Conservation (phyloP, 1,140 invertebrate species). For the Papilio polyxenes region DNA sequence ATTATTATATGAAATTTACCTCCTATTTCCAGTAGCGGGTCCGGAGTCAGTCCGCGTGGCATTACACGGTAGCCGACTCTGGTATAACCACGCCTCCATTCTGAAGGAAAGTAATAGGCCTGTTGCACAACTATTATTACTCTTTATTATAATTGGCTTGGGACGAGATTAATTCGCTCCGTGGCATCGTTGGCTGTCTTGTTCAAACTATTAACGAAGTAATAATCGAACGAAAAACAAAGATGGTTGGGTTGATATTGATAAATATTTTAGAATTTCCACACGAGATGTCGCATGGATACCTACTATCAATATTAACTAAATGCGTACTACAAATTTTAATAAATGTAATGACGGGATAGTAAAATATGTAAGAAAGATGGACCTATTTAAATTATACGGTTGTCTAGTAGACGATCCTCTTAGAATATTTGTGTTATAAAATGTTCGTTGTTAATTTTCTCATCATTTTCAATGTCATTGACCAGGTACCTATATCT, state of each 20-base stretch:
- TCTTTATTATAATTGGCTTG: slow-evolving; percentile 38
- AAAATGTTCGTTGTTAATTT: too few species aligned
- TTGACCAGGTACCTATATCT: background rate
- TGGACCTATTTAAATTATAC: too few species aligned
- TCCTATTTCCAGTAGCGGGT: slow-evolving; percentile 38
- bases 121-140: slow-evolving; percentile 38
- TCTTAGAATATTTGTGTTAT: too few species aligned
- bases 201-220: background rate
- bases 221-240: background rate
- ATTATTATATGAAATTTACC: slow-evolving; percentile 45
- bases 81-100: slow-evolving; percentile 34
- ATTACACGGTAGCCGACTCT: slow-evolving; percentile 42
- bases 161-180: slow-evolving; percentile 31
- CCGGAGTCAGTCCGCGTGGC: slow-evolving; percentile 36
- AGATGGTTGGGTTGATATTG: background rate
- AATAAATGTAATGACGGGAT: too few species aligned
- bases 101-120: slow-evolving; percentile 28
- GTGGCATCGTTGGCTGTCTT: background rate
- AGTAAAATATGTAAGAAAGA: too few species aligned
- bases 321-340: too few species aligned
- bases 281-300: too few species aligned
- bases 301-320: too few species aligned
- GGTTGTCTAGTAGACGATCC: too few species aligned
- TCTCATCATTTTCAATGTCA: background rate
- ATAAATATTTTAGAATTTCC: background rate